Base-by-base conservation (phyloP, 2,797 vertebrate species). In the Poecile montanus region DNA sequence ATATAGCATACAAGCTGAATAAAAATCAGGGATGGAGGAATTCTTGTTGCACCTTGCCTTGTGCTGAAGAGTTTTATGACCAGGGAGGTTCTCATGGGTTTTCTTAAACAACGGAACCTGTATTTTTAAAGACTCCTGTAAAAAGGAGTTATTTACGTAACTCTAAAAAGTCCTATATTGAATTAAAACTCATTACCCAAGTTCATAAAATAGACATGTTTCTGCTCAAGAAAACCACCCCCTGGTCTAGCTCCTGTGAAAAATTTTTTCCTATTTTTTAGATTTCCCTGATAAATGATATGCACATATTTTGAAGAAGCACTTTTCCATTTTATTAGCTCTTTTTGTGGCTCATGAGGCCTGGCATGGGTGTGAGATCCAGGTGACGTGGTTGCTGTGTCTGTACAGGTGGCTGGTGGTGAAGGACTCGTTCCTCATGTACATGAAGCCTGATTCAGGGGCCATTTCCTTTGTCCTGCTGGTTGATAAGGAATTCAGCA, bases 401-500 rank as follows among this genome's bases (percentile, higher is more conserved):
- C 95, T 17, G 3, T 84, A 21, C 84, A 99, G 99, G 96, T 99
- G 99, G 99, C 94, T 99, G 97, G 98, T 99, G 92, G 98, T 99
- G 94, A 99, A 99, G 94, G 99, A 99, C 93, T 99, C 99, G 0
- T 99, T 99, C 97, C 97, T 99, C 81, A 76, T 99, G 27, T 99
- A 99, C 94, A 98, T 99, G 99, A 99, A 99, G 87, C 98, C 98
- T 1, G 99, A 99, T 92, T 98, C 98, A 0, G 99, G 99, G 4
- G 98, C 98, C 77, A 98, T 99, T 71, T 98, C 99, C 63, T 99
- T 99, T 8, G 99, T 99, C 74, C 98, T 99, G 87, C 97, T 99
- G 85, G 98, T 99, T 0, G 99, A 99, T 94, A 99, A 99, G 92
- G 99, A 98, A 93, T 99, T 99, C 97, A 95, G 54, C 90, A 98